These are phyloP conservation scores for Druon quercuslanigerum DNA, from an alignment of 1,140 invertebrate species.

Conservation along the genomic window DNA sequence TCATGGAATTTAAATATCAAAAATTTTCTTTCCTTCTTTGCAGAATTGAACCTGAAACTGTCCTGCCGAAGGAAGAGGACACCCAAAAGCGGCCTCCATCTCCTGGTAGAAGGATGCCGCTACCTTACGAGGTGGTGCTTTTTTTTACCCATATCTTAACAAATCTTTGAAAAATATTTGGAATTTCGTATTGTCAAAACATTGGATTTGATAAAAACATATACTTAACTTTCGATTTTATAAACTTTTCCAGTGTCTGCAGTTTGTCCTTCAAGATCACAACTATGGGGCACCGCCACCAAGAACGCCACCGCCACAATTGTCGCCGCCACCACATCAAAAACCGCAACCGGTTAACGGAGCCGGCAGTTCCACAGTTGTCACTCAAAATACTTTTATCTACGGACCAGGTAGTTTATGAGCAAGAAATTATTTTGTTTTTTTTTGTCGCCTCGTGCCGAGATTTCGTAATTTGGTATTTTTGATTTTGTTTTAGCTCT, in stretches of 20 bases:
- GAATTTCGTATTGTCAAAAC: background rate
- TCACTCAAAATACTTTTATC: constrained; percentile 66
- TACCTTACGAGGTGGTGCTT: constrained; percentile 66
- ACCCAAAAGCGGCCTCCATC: constrained; percentile 53
- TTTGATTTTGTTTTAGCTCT: constrained; percentile 53
- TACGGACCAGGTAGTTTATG: constrained; percentile 63
- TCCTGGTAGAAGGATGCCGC: constrained; percentile 64
- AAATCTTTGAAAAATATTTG: constrained; percentile 9
- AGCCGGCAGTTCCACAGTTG: constrained; percentile 60
- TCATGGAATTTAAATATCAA: too few relatives aligned
- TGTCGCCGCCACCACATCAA: constrained; percentile 72
- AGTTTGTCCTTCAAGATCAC: constrained; percentile 87
- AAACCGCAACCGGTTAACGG: constrained; percentile 69
- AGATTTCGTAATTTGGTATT: too few relatives aligned
- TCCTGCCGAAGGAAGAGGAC: constrained; percentile 60
- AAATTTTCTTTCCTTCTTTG: constrained; percentile 41
- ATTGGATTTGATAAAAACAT: constrained; percentile 46
- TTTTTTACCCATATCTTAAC: background rate
- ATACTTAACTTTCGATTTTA: constrained; percentile 47
- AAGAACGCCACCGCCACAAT: constrained; percentile 68
- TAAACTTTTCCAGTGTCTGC: constrained; percentile 75
- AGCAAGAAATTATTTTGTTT: constrained; percentile 5
- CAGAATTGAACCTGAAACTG: constrained; percentile 60
- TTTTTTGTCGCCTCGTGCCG: too few relatives aligned
- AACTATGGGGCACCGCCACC: constrained; percentile 86